These are phyloP conservation scores for Meda fulgida DNA, from an alignment of 2,797 vertebrate species.

Conservation along the genomic window DNA sequence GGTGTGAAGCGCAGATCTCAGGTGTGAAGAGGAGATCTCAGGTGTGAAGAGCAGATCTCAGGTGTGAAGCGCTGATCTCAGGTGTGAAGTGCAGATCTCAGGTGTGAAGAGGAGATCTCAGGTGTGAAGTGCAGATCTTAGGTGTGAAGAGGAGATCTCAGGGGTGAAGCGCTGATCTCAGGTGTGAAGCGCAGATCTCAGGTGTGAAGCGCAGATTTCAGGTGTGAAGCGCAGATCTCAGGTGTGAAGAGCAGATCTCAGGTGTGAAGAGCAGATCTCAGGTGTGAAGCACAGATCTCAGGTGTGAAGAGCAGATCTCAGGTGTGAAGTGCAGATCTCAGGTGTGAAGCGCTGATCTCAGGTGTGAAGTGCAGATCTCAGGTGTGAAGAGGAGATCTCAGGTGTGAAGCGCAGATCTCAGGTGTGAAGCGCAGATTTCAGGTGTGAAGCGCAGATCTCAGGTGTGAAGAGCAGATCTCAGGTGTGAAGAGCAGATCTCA, in stretches of 20 bases:
- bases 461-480: neutral
- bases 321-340: neutral
- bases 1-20: neutral
- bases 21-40: neutral
- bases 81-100: neutral
- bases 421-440: neutral
- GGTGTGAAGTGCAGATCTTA: neutral
- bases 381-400: too few species aligned
- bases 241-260: too few species aligned
- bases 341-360: neutral
- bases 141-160: too few species aligned
- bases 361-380: too few species aligned
- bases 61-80: neutral
- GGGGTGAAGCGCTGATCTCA: neutral
- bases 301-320: neutral
- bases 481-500: neutral
- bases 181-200: too few species aligned
- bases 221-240: neutral
- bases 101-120: too few species aligned
- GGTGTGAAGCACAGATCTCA: neutral
- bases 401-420: neutral
- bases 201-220: too few species aligned
- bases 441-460: neutral
- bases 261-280: too few species aligned
- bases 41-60: neutral